Evolutionary conservation across 2,113 vertebrate species (phyloP), one percentile per base, ranked within the genome.

Genomic region (Epinephelus cyanopodus): DNA sequence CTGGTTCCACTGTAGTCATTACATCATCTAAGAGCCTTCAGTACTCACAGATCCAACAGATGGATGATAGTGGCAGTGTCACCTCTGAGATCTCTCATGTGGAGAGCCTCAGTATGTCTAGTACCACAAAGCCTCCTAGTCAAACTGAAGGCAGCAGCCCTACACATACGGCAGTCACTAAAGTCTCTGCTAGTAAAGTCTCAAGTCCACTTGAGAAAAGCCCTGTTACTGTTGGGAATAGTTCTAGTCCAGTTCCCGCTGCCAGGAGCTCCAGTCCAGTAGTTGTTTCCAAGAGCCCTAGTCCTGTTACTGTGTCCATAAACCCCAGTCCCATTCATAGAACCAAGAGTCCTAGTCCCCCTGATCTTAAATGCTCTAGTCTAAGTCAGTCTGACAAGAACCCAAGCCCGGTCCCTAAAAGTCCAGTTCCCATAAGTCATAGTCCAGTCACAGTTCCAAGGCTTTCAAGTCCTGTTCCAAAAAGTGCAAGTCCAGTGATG

Each of bases 381-480:
- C 54, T 33, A 53, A 72, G 47, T 71, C 57, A 42, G 37, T 39
- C 25, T 42, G 11, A 14, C 21, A 88, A 88, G 50, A 80, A 74
- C 74, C 33, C 81, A 25, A 86, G 77, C 54, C 83, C 82, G 39
- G 11, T 79, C 8, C 69, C 53, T 29, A 80, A 87, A 74, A 74
- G 72, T 76, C 82, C 78, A 82, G 19, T 47, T 83, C 56, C 73
- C 19, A 21, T 64, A 50, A 79, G 18, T 75, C 65, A 39, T 0
- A 75, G 76, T 76, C 79, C 84, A 23, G 54, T 85, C 6, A 83
- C 74, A 13, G 77, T 67, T 77, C 82, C 77, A 13, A 82, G 62
- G 45, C 47, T 90, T 56, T 90, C 88, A 58, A 89, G 87, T 69
- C 85, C 89, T 54, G 47, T 87, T 70, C 81, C 89, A 63, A 86